Conservation (phyloP, 2,113 vertebrate genomes). For the Epinephelus cyanopodus region DNA sequence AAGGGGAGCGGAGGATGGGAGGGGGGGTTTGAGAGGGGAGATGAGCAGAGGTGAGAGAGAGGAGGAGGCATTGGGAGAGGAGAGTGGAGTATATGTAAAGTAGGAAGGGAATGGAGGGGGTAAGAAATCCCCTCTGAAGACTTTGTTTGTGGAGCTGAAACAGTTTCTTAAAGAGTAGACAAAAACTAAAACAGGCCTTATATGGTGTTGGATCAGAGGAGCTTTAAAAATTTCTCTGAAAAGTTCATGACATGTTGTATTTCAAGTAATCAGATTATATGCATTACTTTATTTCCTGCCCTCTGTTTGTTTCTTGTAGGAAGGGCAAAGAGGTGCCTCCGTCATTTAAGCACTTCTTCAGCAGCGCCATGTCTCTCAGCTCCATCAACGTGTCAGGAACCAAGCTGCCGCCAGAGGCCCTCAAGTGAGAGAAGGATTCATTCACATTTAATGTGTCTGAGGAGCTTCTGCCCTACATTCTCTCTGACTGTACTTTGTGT, state of each 20-base stretch:
- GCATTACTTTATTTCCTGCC: slow-evolving; percentile 7
- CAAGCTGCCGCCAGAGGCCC: slow-evolving; percentile 93
- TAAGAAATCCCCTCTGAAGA: background rate
- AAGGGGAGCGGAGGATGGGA: background rate
- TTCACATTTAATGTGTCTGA: slow-evolving; percentile 48
- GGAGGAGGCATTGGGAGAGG: background rate
- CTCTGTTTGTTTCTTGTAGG: slow-evolving; percentile 75
- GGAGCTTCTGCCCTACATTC: slow-evolving; percentile 13
- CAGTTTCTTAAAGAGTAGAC: background rate
- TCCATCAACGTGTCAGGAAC: slow-evolving; percentile 96
- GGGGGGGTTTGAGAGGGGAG: background rate
- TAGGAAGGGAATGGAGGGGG: no score
- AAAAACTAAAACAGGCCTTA: background rate
- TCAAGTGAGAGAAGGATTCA: slow-evolving; percentile 89
- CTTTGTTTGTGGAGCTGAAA: slow-evolving; percentile 1
- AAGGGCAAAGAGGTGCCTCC: slow-evolving; percentile 96
- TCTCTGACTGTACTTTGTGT: background rate
- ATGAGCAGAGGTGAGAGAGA: background rate
- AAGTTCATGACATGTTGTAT: background rate
- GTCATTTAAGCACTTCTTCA: slow-evolving; percentile 98
- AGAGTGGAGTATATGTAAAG: no score
- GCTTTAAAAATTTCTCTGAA: background rate
- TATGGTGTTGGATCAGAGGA: background rate
- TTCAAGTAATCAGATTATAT: background rate
- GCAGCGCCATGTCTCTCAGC: slow-evolving; percentile 91